A percentile compares a stretch with the other conserved stretches of the same genome.
phyloP scores from a whole-genome alignment of 2,888 invertebrate species.

The Hybos culiciformis region DNA sequence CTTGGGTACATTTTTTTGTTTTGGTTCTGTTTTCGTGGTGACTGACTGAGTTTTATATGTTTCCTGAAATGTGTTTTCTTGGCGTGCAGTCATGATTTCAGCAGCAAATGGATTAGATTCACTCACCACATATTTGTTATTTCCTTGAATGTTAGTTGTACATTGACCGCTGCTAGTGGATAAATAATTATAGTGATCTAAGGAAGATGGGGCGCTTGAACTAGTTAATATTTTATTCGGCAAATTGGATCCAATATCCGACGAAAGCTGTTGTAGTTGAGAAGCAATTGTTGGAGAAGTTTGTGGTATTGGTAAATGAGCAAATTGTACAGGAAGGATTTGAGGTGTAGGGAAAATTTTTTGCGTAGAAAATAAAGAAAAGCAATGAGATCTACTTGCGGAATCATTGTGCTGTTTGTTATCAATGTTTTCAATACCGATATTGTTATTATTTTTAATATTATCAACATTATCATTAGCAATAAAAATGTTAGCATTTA shows the following conservation, averaged over 20 bases:
- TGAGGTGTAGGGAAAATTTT: conserved; percentile 35
- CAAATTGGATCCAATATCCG: not conserved
- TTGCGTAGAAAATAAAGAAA: too few species aligned
- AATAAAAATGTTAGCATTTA: conserved; percentile 22
- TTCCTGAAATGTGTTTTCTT: too few species aligned
- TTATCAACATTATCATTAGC: conserved; percentile 8
- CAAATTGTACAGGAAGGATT: conserved; percentile 35
- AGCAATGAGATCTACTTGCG: too few species aligned
- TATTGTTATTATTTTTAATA: not conserved
- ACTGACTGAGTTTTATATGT: too few species aligned
- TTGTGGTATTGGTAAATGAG: conserved; percentile 33
- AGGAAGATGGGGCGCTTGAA: conserved; percentile 21
- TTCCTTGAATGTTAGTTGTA: conserved; percentile 16
- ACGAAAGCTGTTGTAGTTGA: not conserved
- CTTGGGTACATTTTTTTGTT: too few species aligned
- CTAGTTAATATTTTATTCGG: not conserved
- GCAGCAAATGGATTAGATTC: conserved; percentile 19
- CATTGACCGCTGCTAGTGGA: conserved; percentile 10
- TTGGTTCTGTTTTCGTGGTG: too few species aligned
- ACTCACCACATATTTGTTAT: conserved; percentile 30
- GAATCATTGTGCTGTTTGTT: conserved; percentile 18
- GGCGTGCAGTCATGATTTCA: conserved; percentile 7
- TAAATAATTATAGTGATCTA: conserved; percentile 8
- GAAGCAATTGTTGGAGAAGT: conserved; percentile 8
- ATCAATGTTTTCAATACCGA: not conserved